Evolutionary conservation across 2,797 vertebrate species (phyloP), one percentile per base, ranked within the genome.

Genomic region (Semotilus atromaculatus): DNA sequence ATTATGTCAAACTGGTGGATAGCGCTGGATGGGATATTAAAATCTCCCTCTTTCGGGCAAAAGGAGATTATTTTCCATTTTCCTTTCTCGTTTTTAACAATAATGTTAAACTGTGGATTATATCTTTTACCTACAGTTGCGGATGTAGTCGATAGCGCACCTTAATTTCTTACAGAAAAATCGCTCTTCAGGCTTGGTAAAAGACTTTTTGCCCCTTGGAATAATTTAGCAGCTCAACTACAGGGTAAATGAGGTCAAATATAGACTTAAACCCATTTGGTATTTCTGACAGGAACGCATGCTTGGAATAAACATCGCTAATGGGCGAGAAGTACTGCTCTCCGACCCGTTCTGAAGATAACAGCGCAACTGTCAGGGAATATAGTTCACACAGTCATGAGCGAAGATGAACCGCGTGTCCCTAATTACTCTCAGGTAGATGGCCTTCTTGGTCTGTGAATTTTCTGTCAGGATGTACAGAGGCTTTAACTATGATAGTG

Each of bases 1-100:
- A 91, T 91, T 93, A 93, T 92, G 90, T 88, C 89, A 92, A 92
- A 86, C 3, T 79, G 71, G 80, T 80, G 86, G 86, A 86, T 82
- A 83, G 89, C 82, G 85, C 86, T 86, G 90, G 90, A 90, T 86
- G 87, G 86, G 87, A 90, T 91, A 91, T 85, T 92, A 89, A 92
- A 92, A 90, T 90, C 29, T 74, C 72, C 72, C 84, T 90, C 89
- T 85, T 86, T 40, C 80, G 79, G 87, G 88, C 90, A 91, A n/a
- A n/a, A 89, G 73, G 81, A 90, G 89, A 91, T 90, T 89, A 86
- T 90, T 60, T 84, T 90, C 76, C 86, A 75, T 89, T 86, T 86
- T 73, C 68, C 86, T 71, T 72, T 81, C 88, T 84, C 71, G 43
- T 67, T 51, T 64, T 53, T 73, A 53, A 55, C 60, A 70, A 43